Evolutionary conservation across 2,113 vertebrate species (phyloP), one percentile per base, ranked within the genome.

Genomic region (Forbesichthys papilliferus): DNA sequence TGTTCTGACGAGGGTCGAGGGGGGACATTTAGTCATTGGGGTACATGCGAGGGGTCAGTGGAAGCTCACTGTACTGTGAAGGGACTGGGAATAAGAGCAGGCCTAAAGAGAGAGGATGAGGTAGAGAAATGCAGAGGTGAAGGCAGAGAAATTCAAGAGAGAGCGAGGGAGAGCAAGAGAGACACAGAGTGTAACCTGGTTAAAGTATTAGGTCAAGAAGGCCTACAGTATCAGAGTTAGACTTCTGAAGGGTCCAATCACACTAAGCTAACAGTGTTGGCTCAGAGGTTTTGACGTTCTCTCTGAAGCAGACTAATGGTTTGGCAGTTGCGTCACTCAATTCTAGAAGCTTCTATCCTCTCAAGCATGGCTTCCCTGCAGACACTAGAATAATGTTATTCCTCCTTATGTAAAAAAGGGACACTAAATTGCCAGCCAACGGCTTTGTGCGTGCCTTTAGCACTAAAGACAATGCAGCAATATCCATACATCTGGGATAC

Each of bases 1-100:
- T 71, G 70, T 74, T 51, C 70, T 83, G 66, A 80, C 42, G 66
- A 76, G 53, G 56, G 64, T 71, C 61, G 62, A 67, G 73, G 66
- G 80, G 80, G 55, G 6, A 52, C 82, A 84, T 90, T 27, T 73
- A 67, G 81, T 90, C 83, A 90, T 71, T 66, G 74, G 84, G 78
- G 69, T 8, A 54, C 85, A 60, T 14, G 1, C 5, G 20, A 1
- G 71, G 73, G 85, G 85, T 90, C 86, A 84, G 74, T 69, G 1
- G 73, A 65, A 84, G 88, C 86, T 88, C 84, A 87, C 61, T 42
- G 36, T 42, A 42, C 36, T 6, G 36, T 42, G 36, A 42, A 42
- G 36, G 36, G 36, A 42, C 6, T 3, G 36, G 7, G 68, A 9
- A 48, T 36, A 36, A 47, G 34, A 55, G 52, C 9, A n/a, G 72